A percentile compares a stretch with the other conserved stretches of the same genome.
These are phyloP conservation scores for Marronus borbonicus DNA, from an alignment of 2,888 invertebrate species.

Conservation along the genomic window DNA sequence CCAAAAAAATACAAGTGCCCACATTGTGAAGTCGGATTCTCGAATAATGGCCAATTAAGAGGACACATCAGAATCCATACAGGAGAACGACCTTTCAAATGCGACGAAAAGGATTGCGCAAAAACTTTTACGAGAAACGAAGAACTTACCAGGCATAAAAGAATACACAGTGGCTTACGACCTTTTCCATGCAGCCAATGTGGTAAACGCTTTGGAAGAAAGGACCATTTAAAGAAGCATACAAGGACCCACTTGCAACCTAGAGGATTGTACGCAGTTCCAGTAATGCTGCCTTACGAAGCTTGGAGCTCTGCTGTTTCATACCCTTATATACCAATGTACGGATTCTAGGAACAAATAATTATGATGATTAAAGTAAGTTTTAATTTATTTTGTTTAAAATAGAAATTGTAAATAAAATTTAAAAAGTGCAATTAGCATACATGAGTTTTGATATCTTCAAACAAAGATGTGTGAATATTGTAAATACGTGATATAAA, in stretches of 20 bases:
- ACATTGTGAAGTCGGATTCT: slow-evolving; percentile 91
- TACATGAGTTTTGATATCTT: background rate
- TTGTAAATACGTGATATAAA: slow-evolving; percentile 14
- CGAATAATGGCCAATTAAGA: slow-evolving; percentile 94
- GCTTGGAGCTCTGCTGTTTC: slow-evolving; percentile 63
- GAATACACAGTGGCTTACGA: slow-evolving; percentile 89
- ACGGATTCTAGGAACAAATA: slow-evolving; percentile 38
- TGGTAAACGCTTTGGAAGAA: slow-evolving; percentile 93
- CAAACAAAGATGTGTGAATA: background rate
- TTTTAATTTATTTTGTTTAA: background rate
- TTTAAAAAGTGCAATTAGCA: slow-evolving; percentile 19
- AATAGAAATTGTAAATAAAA: background rate
- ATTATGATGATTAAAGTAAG: slow-evolving; percentile 13
- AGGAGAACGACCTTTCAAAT: slow-evolving; percentile 90
- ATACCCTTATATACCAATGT: slow-evolving; percentile 60
- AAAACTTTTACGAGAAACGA: slow-evolving; percentile 95
- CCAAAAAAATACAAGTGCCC: slow-evolving; percentile 95
- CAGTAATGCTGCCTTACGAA: slow-evolving; percentile 68
- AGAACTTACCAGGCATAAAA: slow-evolving; percentile 91
- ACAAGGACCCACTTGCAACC: slow-evolving; percentile 85
- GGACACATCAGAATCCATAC: slow-evolving; percentile 94
- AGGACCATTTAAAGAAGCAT: slow-evolving; percentile 96
- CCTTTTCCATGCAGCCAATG: slow-evolving; percentile 91
- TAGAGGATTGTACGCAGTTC: slow-evolving; percentile 71
- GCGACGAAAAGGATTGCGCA: slow-evolving; percentile 88